Evolutionary conservation across 2,797 vertebrate species (phyloP).

Genomic region (Myotis pilosus): DNA sequence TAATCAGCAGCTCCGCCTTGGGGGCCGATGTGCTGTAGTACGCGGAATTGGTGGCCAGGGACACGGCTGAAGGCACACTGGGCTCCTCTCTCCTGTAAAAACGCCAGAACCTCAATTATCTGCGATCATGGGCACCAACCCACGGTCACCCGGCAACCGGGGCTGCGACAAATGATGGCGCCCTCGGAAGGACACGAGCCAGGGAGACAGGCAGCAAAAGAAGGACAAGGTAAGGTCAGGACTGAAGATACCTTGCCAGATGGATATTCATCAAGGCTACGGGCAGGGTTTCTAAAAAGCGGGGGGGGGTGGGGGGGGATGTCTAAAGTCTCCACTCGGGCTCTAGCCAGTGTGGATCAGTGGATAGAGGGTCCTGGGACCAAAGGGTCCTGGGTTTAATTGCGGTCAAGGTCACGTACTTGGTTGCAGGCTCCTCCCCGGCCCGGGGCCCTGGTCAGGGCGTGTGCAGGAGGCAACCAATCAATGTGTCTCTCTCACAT

Average conservation of each 20-base stretch:
- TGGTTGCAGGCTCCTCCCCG: too few relatives aligned
- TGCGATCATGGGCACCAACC: not conserved
- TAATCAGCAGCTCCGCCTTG: conserved; percentile 97
- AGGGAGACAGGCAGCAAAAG: not conserved
- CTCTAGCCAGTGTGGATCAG: too few relatives aligned
- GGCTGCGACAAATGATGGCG: accelerated
- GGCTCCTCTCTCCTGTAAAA: conserved; percentile 91
- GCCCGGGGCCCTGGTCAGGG: too few relatives aligned
- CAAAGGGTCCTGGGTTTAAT: too few relatives aligned
- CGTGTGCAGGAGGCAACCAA: too few relatives aligned
- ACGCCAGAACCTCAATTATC: conserved; percentile 47
- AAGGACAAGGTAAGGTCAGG: not conserved
- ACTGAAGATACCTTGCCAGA: not conserved
- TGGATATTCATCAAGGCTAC: not conserved
- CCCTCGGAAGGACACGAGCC: not conserved
- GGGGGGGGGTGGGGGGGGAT: not conserved
- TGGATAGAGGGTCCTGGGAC: too few relatives aligned
- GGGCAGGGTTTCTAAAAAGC: not conserved
- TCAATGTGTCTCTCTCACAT: too few relatives aligned
- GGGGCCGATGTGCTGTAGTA: conserved; percentile 99
- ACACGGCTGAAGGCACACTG: conserved; percentile 78
- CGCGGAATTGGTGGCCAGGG: conserved; percentile 93
- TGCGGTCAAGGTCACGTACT: too few relatives aligned
- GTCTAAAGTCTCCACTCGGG: not conserved
- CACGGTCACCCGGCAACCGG: accelerated